Conservation (phyloP, 2,888 invertebrate genomes). For the Hirtodrosophila trivittata region DNA sequence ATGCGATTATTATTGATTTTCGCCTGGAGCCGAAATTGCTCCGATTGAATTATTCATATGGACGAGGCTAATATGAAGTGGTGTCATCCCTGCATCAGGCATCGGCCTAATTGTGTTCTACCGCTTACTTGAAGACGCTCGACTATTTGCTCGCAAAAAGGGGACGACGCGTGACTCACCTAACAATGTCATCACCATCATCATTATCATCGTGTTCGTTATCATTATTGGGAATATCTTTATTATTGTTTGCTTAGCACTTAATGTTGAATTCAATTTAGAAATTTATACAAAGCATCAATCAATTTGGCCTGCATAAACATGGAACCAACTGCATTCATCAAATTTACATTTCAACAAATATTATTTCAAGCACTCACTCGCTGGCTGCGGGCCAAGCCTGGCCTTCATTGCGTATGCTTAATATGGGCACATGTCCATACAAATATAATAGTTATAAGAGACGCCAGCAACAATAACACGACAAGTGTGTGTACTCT, state of each 20-base stretch:
- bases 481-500: constrained; percentile 38
- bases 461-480: constrained; percentile 26
- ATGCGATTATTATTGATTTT: constrained; percentile 75
- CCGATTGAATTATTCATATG: constrained; percentile 66
- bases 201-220: neutral
- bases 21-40: constrained; percentile 44
- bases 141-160: constrained; percentile 39
- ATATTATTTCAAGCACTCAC: constrained; percentile 59
- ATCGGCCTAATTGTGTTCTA: constrained; percentile 23
- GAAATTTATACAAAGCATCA: constrained; percentile 61
- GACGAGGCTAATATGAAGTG: constrained; percentile 14
- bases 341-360: constrained; percentile 57
- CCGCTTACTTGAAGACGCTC: constrained; percentile 15
- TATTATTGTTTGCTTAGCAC: constrained; percentile 42
- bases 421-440: constrained; percentile 67
- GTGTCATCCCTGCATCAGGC: neutral
- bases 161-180: constrained; percentile 32
- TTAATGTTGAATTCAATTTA: constrained; percentile 46
- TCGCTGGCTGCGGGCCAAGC: constrained; percentile 33
- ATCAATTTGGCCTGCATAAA: constrained; percentile 62
- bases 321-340: constrained; percentile 36
- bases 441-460: constrained; percentile 70
- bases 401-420: constrained; percentile 67
- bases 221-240: constrained; percentile 26
- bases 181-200: neutral